Conservation (phyloP, 1,140 invertebrate genomes). For the Telenomus remus region DNA sequence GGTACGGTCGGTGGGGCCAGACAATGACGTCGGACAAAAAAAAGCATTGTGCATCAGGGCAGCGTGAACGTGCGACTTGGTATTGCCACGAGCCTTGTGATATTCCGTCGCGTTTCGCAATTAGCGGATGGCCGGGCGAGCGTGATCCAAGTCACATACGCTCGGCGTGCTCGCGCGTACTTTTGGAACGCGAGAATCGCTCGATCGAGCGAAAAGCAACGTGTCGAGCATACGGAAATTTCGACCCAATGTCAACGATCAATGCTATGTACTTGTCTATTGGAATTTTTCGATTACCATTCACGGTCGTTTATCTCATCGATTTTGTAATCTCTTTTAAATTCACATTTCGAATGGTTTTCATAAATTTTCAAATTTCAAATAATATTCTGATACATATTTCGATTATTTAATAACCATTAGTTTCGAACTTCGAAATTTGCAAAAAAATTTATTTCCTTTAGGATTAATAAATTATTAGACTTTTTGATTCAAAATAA, state of each 20-base stretch:
- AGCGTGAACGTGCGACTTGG: not conserved
- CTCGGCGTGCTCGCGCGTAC: conserved; percentile 46
- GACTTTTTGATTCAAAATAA: no score
- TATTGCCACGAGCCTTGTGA: conserved; percentile 35
- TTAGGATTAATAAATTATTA: no score
- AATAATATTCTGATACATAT: no score
- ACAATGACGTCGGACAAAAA: conserved; percentile 14
- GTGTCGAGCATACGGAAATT: conserved; percentile 46
- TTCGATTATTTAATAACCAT: no score
- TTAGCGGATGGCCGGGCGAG: conserved; percentile 58
- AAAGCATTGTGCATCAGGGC: conserved; percentile 4
- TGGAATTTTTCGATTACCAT: conserved; percentile 18
- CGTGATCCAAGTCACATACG: conserved; percentile 44
- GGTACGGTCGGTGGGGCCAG: not conserved
- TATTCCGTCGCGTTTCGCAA: conserved; percentile 68
- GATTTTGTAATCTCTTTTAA: no score
- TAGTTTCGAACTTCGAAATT: no score
- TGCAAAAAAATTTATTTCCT: no score
- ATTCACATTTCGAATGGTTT: no score
- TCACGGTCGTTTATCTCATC: no score
- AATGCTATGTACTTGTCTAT: conserved; percentile 20
- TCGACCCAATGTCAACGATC: conserved; percentile 51
- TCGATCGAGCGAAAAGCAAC: conserved; percentile 21
- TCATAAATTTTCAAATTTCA: no score
- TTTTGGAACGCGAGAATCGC: conserved; percentile 28